Percentiles rank a stretch among this genome's conserved stretches.
Evolutionary conservation across 2,888 invertebrate genomes (phyloP).

Genomic region (Galerucella nymphaeae): DNA sequence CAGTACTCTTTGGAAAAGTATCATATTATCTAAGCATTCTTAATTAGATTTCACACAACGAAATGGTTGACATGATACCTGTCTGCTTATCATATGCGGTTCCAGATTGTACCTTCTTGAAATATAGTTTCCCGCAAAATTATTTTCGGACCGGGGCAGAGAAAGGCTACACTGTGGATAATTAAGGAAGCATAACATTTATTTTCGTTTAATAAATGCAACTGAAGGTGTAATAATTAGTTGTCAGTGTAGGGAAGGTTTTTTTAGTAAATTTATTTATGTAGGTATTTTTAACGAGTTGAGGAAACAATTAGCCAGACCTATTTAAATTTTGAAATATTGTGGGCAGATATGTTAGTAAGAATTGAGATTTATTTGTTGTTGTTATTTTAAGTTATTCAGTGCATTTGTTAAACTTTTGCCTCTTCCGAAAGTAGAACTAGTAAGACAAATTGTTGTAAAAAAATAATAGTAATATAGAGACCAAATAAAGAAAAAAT

Average conservation of each 20-base stretch:
- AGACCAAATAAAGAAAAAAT: no score
- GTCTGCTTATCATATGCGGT: neutral
- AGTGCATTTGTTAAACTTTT: no score
- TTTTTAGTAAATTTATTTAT: conserved; percentile 11
- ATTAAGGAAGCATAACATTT: conserved; percentile 30
- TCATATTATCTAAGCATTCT: neutral
- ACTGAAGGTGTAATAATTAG: conserved; percentile 22
- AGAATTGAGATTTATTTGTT: no score
- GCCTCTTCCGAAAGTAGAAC: no score
- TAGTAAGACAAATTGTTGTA: no score
- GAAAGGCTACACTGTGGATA: conserved; percentile 26
- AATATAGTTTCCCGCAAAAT: conserved; percentile 31
- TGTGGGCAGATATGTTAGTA: no score
- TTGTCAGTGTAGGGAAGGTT: conserved; percentile 17
- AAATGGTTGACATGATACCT: conserved; percentile 3
- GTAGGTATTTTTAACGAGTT: neutral
- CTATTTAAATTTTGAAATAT: no score
- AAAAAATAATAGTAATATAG: no score
- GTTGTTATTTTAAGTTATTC: no score
- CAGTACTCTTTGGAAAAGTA: neutral
- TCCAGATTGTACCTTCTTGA: conserved; percentile 23
- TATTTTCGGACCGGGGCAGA: conserved; percentile 17
- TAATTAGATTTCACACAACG: neutral
- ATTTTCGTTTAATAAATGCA: conserved; percentile 21
- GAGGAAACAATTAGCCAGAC: neutral